Conservation (phyloP, 2,113 vertebrate species). For the Origma solitaria region DNA sequence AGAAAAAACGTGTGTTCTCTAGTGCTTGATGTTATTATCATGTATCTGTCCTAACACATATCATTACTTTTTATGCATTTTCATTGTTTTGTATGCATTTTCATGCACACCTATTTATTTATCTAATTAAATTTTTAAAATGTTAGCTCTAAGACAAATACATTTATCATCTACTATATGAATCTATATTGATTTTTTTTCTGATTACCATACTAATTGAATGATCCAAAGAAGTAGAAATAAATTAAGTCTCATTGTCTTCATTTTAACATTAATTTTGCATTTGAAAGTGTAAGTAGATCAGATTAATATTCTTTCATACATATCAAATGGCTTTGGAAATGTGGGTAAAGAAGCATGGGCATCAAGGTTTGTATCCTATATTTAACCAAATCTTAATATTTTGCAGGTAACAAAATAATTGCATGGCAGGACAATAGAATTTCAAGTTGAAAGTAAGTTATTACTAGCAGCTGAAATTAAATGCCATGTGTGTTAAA, state of each 20-base stretch:
- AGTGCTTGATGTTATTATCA: neutral
- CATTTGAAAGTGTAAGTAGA: neutral
- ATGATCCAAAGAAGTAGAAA: neutral
- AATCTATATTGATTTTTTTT: neutral
- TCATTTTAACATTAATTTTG: neutral
- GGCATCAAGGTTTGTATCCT: neutral
- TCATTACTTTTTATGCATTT: neutral
- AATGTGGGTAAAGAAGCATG: neutral
- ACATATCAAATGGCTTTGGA: neutral
- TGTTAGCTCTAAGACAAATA: neutral
- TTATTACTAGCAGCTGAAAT: neutral
- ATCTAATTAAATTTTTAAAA: neutral
- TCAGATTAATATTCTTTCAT: neutral
- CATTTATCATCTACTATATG: neutral
- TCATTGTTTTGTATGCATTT: neutral
- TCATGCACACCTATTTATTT: neutral
- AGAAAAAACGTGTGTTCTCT: fast-evolving
- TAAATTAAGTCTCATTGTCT: neutral
- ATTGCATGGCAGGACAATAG: neutral
- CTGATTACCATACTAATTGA: neutral
- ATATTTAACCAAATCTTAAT: neutral
- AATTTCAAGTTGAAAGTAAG: neutral
- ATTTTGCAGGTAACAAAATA: neutral
- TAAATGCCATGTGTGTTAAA: neutral
- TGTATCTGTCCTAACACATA: neutral